These are phyloP conservation scores for Choloepus didactylus DNA, from an alignment of 2,797 vertebrate genomes.

Conservation along the genomic window DNA sequence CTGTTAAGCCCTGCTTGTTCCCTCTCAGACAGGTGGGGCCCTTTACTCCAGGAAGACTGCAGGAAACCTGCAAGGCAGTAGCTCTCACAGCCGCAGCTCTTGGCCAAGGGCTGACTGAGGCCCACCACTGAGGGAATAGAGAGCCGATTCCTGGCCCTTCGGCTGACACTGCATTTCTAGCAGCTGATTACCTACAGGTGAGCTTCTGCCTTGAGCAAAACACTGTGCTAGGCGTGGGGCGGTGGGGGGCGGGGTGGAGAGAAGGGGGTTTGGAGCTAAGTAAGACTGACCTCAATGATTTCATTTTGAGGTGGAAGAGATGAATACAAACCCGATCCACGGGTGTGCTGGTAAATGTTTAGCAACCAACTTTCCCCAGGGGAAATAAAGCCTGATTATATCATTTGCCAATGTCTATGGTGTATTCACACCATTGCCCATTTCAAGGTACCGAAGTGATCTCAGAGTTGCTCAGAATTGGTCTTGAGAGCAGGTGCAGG, in stretches of 20 bases:
- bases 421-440: background rate
- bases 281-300: background rate
- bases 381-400: background rate
- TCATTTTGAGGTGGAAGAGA: background rate
- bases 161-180: background rate
- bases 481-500: background rate
- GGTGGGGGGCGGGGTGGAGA: too few relatives aligned
- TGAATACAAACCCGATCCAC: background rate
- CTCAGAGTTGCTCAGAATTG: background rate
- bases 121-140: background rate
- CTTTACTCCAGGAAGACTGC: background rate
- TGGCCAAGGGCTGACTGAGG: background rate
- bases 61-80: background rate
- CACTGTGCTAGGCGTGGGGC: accelerated
- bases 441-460: too few relatives aligned
- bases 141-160: background rate
- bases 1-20: background rate
- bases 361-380: background rate
- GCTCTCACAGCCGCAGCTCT: background rate
- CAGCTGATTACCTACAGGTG: background rate
- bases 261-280: background rate
- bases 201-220: background rate
- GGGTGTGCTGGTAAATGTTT: background rate
- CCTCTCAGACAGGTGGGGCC: background rate
- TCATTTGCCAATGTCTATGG: background rate